Evolutionary conservation across 2,888 invertebrate species (phyloP).

Genomic region (Metallyticus violacea): DNA sequence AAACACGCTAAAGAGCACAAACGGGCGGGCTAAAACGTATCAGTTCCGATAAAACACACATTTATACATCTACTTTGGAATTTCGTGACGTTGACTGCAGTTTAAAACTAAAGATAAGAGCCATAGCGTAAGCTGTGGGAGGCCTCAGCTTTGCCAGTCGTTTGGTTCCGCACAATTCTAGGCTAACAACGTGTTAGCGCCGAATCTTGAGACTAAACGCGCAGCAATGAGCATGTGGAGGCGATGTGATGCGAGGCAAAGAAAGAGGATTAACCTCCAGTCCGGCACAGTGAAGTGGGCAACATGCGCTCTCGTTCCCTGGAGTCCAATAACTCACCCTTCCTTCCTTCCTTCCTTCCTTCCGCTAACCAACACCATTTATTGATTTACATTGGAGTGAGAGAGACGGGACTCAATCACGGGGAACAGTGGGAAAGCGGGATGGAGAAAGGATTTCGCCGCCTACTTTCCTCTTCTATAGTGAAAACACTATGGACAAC

Average conservation of each 20-base stretch:
- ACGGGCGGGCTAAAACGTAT: no score
- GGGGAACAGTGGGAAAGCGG: neutral
- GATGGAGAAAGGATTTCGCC: neutral
- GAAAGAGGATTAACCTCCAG: neutral
- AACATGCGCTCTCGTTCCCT: neutral
- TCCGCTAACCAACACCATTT: constrained; percentile 11
- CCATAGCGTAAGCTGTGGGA: no score
- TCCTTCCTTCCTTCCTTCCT: neutral
- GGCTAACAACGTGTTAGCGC: no score
- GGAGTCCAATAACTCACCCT: constrained; percentile 2
- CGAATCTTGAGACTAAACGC: neutral
- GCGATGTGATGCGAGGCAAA: no score
- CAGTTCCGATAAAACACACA: no score
- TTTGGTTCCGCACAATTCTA: no score
- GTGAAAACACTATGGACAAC: no score
- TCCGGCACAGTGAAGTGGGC: neutral
- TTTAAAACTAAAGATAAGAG: no score
- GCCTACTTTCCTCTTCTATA: neutral
- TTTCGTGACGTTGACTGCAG: no score
- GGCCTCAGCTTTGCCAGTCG: no score
- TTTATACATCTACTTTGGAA: no score
- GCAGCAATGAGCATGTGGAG: neutral
- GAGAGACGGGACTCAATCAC: constrained; percentile 12
- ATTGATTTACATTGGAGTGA: constrained; percentile 16
- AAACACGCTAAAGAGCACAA: no score